phyloP scores from a whole-genome alignment of 2,888 invertebrate species.

The Epirrhoe alternata region DNA sequence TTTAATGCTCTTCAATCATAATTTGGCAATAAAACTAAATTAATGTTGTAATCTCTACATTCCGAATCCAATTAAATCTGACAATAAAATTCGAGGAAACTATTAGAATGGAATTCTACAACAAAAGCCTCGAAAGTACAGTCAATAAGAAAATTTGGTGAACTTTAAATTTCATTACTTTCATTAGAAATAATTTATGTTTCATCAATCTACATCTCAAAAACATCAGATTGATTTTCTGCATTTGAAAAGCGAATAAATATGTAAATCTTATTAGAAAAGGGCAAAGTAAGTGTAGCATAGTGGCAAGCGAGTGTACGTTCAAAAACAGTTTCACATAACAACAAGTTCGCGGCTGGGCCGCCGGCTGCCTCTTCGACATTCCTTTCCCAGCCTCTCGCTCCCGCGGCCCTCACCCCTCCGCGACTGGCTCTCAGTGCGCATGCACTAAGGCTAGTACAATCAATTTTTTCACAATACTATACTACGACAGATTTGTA shows the following conservation, averaged over 20 bases:
- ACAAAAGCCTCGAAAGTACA: constrained; percentile 6
- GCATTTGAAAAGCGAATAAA: background rate
- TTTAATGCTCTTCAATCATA: background rate
- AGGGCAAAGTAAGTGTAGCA: constrained; percentile 35
- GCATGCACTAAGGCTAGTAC: constrained; percentile 71
- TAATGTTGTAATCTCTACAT: no score
- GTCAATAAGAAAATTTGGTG: constrained; percentile 4
- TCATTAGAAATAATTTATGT: background rate
- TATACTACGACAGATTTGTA: constrained; percentile 25
- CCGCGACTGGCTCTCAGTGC: constrained; percentile 68
- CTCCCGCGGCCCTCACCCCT: constrained; percentile 57
- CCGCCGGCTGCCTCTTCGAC: constrained; percentile 77
- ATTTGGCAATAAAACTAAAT: no score
- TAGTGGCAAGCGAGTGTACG: constrained; percentile 58
- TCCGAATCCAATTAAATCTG: background rate
- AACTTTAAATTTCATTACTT: background rate
- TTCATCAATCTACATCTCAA: background rate
- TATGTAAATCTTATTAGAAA: background rate
- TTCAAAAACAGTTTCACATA: constrained; percentile 78
- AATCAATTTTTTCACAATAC: constrained; percentile 64
- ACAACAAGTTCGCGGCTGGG: constrained; percentile 76
- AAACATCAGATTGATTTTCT: no score
- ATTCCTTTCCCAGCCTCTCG: constrained; percentile 75
- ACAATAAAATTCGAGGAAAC: constrained; percentile 7
- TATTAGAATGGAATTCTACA: background rate